Evolutionary conservation across 2,113 vertebrate genomes (phyloP).

Genomic region (Taxidea taxus): DNA sequence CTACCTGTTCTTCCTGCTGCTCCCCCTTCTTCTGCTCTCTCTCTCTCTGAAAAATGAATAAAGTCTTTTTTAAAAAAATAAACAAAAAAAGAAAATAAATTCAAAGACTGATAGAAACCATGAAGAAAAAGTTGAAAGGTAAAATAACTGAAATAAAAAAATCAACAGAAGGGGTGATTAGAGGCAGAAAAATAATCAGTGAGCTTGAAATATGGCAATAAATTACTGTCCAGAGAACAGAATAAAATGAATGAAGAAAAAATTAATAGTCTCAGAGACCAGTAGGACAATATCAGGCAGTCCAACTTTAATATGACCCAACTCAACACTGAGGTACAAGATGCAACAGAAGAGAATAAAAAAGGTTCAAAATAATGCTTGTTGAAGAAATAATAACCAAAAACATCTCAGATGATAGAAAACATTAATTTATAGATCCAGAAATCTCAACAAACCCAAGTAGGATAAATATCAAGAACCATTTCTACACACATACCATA

Average conservation of each 20-base stretch:
- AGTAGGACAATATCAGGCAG: neutral
- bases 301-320: neutral
- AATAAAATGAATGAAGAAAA: neutral
- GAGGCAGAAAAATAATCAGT: neutral
- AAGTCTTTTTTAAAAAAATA: too few relatives aligned
- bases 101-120: neutral
- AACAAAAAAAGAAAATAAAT: neutral
- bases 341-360: neutral
- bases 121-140: neutral
- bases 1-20: too few relatives aligned
- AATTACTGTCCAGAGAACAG: neutral
- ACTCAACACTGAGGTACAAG: neutral
- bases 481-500: neutral
- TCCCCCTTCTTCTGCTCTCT: too few relatives aligned
- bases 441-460: conserved; percentile 3
- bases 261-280: neutral
- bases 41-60: too few relatives aligned
- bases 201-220: neutral
- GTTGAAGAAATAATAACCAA: neutral
- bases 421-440: neutral
- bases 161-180: neutral
- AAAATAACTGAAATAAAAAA: neutral
- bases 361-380: neutral
- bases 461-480: neutral
- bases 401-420: neutral